Base-by-base conservation (phyloP, 2,888 invertebrate genomes). In the Habroteleia sp. region DNA sequence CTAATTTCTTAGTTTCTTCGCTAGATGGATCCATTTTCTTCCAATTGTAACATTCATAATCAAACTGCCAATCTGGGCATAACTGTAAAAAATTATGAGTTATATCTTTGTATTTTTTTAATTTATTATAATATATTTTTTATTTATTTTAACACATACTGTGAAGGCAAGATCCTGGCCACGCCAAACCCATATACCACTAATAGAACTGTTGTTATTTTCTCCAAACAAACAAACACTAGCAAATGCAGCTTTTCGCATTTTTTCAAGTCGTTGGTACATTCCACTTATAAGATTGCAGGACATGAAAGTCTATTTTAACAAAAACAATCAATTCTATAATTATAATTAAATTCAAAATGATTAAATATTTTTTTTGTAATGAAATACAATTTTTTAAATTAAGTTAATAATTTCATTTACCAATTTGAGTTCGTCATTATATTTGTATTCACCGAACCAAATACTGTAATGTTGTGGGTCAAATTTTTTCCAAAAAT, bases 401-500 rank as follows among this genome's bases (percentile, higher is more conserved):
- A 29, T 29, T 29, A 29, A 29, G n/a, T n/a, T n/a, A n/a, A n/a
- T n/a, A n/a, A n/a, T n/a, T n/a, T n/a, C n/a, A n/a, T n/a, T 44
- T 81, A 87, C 87, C 89, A 96, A 95, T 77, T 94, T 91, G 13
- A 99, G 92, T 88, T 99, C 98, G 71, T 97, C 91, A 72, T 95
- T 94, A 90, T 96, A 99, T 90, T 98, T 97, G 92, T 99, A 99
- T 91, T 98, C 97, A 52, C 96, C 94, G 78, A 92, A 93, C 99
- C 99, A 99, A 89, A 99, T 97, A 74, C 98, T 98, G 89, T 97
- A 98, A 90, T 97, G 92, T 87, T 97, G 94, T 3, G 96, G 92
- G 89, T 99, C 99, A 87, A 99, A 99, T 89, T 99, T 96, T 87
- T 97, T 93, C 96, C 97, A 99, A 92, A 99, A 99, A 89, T 97